Percentiles rank a stretch among this genome's conserved stretches.
Conservation (phyloP, 2,113 vertebrate genomes). For the Clarias gariepinus region DNA sequence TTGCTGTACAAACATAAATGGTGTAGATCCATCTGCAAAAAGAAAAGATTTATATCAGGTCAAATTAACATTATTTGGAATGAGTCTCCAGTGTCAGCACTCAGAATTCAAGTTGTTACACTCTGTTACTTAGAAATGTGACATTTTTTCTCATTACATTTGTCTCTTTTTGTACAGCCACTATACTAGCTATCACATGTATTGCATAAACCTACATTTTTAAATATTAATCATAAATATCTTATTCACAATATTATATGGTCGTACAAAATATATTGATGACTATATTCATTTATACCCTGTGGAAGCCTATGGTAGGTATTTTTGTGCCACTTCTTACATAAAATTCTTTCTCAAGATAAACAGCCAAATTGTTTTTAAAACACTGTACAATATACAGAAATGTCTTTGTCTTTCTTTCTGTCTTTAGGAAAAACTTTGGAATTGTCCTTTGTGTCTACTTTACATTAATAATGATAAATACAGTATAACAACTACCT, state of each 20-base stretch:
- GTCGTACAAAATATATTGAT: not conserved
- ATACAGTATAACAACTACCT: slow-evolving; percentile 52
- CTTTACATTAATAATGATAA: slow-evolving; percentile 43
- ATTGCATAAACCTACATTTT: not conserved
- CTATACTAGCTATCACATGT: not conserved
- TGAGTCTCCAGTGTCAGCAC: not conserved
- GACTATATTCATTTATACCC: not conserved
- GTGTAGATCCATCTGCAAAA: not conserved
- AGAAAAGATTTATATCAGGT: not conserved
- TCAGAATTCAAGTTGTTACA: not conserved
- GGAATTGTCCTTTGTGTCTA: slow-evolving; percentile 7
- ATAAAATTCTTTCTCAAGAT: not conserved
- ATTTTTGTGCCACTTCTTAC: not conserved
- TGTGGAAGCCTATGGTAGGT: slow-evolving; percentile 8
- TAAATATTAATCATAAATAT: not conserved
- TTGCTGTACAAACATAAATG: not conserved
- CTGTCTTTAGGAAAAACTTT: not conserved
- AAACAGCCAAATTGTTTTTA: not conserved
- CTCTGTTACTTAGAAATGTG: not conserved
- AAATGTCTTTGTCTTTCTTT: not conserved
- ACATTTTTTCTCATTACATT: not conserved
- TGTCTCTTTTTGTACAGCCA: not conserved
- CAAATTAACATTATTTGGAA: not conserved
- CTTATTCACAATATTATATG: slow-evolving; percentile 8
- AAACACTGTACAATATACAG: not conserved